phyloP scores from a whole-genome alignment of 2,113 vertebrate species.

The Edolisoma coerulescens region DNA sequence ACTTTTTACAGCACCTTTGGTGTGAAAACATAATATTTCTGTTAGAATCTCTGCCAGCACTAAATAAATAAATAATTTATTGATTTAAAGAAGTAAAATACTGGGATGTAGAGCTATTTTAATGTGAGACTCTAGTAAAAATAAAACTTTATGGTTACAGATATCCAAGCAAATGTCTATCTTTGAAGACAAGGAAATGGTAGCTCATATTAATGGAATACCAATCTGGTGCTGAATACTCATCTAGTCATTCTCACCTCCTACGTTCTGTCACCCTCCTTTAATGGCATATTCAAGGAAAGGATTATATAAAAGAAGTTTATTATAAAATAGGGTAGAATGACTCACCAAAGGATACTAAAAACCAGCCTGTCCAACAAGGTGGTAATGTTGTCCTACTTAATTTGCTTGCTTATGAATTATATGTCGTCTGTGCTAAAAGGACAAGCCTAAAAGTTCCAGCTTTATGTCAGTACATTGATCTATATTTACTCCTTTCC shows the following conservation, averaged over 20 bases:
- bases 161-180: background rate
- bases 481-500: conserved; percentile 4
- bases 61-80: background rate
- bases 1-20: background rate
- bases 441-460: background rate
- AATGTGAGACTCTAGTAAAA: background rate
- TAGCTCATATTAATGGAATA: conserved; percentile 31
- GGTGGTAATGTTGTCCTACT: conserved; percentile 48
- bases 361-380: conserved; percentile 25
- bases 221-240: conserved; percentile 26
- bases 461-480: background rate
- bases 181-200: conserved; percentile 3
- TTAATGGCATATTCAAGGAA: conserved; percentile 50
- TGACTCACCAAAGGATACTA: conserved; percentile 56
- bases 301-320: conserved; percentile 48
- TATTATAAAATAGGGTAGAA: conserved; percentile 63
- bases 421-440: background rate
- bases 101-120: background rate
- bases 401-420: conserved; percentile 42
- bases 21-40: background rate
- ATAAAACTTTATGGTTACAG: background rate
- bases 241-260: conserved; percentile 42
- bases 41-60: background rate
- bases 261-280: conserved; percentile 46
- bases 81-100: background rate